Percentiles rank a stretch among this genome's conserved stretches.
These are phyloP conservation scores for Chromobotia macracanthus DNA, from an alignment of 2,797 vertebrate genomes.

Conservation along the genomic window DNA sequence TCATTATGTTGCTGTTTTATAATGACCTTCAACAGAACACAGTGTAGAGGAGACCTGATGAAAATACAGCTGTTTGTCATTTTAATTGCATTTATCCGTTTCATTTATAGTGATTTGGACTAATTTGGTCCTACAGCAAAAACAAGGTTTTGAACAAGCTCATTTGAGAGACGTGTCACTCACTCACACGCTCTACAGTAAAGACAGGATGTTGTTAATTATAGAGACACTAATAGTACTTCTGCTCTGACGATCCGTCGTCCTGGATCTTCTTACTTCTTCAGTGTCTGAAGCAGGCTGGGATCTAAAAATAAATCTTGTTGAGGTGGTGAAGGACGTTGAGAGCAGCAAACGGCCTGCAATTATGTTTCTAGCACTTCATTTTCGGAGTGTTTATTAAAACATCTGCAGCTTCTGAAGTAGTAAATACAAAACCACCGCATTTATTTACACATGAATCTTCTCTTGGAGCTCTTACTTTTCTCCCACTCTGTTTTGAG, in stretches of 20 bases:
- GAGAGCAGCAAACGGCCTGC: conserved; percentile 41
- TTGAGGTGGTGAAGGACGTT: conserved; percentile 23
- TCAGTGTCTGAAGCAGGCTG: conserved; percentile 15
- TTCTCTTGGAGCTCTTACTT: conserved; percentile 32
- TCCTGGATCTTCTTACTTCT: not conserved
- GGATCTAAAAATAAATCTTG: conserved; percentile 49
- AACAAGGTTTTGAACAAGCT: not conserved
- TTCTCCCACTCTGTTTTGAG: not conserved
- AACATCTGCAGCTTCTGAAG: conserved; percentile 57
- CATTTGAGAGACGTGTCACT: not conserved
- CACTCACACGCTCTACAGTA: not conserved
- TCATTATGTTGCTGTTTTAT: conserved; percentile 42
- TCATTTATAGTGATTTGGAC: not conserved
- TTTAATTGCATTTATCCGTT: conserved; percentile 8
- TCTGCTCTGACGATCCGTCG: not conserved
- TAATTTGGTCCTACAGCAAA: conserved; percentile 7
- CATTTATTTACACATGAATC: conserved; percentile 48
- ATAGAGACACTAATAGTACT: conserved; percentile 2
- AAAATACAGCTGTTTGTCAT: not conserved
- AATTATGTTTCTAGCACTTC: conserved; percentile 54
- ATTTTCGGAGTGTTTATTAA: conserved; percentile 57
- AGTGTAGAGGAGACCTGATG: conserved; percentile 36
- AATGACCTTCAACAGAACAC: conserved; percentile 33
- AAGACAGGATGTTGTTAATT: not conserved
- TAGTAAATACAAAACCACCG: conserved; percentile 49